Evolutionary conservation across 2,888 invertebrate species (phyloP).

Genomic region (Morpho deidamia): DNA sequence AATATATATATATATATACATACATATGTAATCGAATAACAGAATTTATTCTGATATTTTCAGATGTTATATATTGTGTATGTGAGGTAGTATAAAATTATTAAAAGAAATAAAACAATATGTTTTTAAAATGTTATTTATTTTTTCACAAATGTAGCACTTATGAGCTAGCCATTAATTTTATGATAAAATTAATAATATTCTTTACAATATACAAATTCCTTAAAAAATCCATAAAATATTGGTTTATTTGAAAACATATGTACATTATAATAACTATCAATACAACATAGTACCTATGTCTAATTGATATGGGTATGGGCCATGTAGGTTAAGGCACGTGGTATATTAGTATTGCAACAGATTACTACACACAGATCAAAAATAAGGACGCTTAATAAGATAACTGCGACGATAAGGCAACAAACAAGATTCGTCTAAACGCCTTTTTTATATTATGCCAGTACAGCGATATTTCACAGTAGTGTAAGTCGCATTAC

Average conservation of each 20-base stretch:
- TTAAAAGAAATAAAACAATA: conserved; percentile 55
- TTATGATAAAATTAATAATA: conserved; percentile 77
- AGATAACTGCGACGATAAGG: too few species aligned
- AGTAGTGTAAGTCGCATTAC: too few species aligned
- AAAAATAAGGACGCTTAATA: neutral
- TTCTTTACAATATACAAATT: conserved; percentile 79
- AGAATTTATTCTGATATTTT: neutral
- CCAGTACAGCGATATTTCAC: too few species aligned
- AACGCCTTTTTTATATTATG: too few species aligned
- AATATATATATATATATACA: too few species aligned
- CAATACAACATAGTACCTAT: conserved; percentile 65
- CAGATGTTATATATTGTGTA: neutral
- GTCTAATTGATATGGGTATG: conserved; percentile 72
- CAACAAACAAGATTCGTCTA: too few species aligned
- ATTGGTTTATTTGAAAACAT: conserved; percentile 75
- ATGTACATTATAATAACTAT: conserved; percentile 73
- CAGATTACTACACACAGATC: conserved; percentile 27
- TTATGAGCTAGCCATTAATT: conserved; percentile 75
- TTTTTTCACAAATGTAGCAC: conserved; percentile 76
- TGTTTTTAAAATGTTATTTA: conserved; percentile 69
- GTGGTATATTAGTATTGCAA: conserved; percentile 53
- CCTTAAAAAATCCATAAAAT: conserved; percentile 77
- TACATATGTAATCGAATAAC: too few species aligned
- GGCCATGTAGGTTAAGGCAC: conserved; percentile 73
- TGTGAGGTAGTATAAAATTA: neutral